Evolutionary conservation across 2,888 invertebrate species (phyloP).

Genomic region (Caenorhabditis sinica): DNA sequence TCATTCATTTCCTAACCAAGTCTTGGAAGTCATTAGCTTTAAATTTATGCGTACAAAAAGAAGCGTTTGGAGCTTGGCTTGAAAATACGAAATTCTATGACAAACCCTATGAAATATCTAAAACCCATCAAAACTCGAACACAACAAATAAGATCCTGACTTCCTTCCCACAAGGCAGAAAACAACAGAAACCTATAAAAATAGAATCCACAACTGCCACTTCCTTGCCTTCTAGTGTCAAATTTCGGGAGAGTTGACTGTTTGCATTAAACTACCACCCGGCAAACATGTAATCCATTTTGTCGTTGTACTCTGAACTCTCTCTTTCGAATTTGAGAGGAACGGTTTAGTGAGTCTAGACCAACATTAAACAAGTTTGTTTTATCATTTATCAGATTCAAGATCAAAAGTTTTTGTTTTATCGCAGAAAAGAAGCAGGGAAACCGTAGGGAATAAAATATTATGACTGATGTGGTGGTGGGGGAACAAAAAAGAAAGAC

Average conservation of each 20-base stretch:
- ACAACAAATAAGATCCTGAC: background rate
- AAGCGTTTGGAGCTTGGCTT: no score
- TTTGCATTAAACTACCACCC: conserved; percentile 30
- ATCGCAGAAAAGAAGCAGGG: conserved; percentile 25
- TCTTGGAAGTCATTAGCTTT: no score
- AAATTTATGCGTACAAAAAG: no score
- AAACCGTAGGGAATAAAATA: conserved; percentile 39
- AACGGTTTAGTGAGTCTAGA: conserved; percentile 10
- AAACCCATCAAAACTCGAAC: background rate
- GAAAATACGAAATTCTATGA: no score
- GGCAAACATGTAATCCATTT: conserved; percentile 45
- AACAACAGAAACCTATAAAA: background rate
- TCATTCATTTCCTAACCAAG: no score
- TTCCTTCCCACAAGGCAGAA: background rate
- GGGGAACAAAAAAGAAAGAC: conserved; percentile 10
- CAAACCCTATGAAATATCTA: no score
- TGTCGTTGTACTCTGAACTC: conserved; percentile 23
- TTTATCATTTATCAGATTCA: conserved; percentile 10
- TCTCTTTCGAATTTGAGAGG: background rate
- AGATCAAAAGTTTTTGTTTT: conserved; percentile 14
- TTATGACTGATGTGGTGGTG: conserved; percentile 24
- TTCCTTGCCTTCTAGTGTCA: conserved; percentile 4
- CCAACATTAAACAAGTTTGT: background rate
- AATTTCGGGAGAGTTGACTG: conserved; percentile 32
- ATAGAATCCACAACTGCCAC: background rate